Base-by-base conservation (phyloP, 2,888 invertebrate species). In the Chironomus tentans region DNA sequence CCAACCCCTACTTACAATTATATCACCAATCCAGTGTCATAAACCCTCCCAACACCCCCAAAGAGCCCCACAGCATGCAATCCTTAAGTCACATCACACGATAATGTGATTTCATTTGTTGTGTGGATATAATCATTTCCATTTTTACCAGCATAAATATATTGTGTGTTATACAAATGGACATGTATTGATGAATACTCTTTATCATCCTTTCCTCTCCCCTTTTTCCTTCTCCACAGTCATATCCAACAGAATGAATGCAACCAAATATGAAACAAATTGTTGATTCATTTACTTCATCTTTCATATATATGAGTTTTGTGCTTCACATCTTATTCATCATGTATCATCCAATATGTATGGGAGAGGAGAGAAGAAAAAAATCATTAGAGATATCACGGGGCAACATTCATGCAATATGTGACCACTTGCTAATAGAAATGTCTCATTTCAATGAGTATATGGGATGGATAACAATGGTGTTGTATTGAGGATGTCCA, bases 351-450 rank as follows among this genome's bases (percentile, higher is more conserved):
- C 38, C 38, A 38, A 38, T 38, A 38, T 38, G 38, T 38, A 38
- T 38, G 38, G 10, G 4, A 38, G 38, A 38, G 38, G 38, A 38
- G 38, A 38, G 10, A 18, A 38, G 38, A 38, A 2, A 18, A 56
- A 56, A 50, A 15, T 56, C 56, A 56, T 56, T 56, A 56, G 56
- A 56, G 56, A 56, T 56, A 56, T 56, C 56, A 56, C 56, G 56
- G 56, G 38, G 38, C 38, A n/a, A 13, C 70, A 48, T 70, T 70
- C 47, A 50, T 22, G 56, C 71, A 71, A 71, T 22, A 71, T 71
- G 71, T 71, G 71, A 56, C 71, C n/a, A 24, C 24, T 71, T 71
- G 28, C 56, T 56, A 71, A 71, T 71, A 68, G 68, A 28, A 28
- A 68, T 21, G 38, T 28, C n/a, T 38, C 28, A 38, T 38, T 38